Base-by-base conservation (phyloP, 2,888 invertebrate species). In the Cistogaster globosa region DNA sequence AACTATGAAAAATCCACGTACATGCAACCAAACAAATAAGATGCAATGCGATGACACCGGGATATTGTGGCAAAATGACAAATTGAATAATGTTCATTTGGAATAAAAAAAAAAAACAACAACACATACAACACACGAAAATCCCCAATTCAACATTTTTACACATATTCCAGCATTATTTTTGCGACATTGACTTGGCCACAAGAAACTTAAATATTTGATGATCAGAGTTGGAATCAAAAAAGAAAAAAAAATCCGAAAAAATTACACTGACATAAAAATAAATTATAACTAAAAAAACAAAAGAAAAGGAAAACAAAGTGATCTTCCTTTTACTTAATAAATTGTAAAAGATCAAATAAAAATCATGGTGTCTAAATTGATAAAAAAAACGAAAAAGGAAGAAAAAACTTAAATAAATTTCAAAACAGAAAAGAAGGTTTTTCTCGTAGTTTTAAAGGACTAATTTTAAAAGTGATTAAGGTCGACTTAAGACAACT, bases 41-140 rank as follows among this genome's bases (percentile, higher is more conserved):
- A 60, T 68, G 74, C 80, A 81, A 79, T 82, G 74, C 80, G 85
- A 82, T 82, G 85, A 85, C 82, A 85, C 67, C 60, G 77, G 78
- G 75, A 78, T 63, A 77, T 85, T 82, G 82, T 82, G 72, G 78
- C 85, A 82, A 85, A 85, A 68, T 81, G 72, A 85, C 84, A 81
- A 85, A 85, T 69, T 85, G 85, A 82, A 85, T 69, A 84, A 67
- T 84, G 67, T 84, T 84, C 63, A 55, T 68, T 81, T 83, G 72
- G 65, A 18, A 1, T 12, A 18, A 57, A 45, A 53, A 38, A 51
- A 58, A 48, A 74, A 68, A 67, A 57, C 14, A 32, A 1, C 9
- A 38, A 22, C 26, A 16, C 26, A 65, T 18, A 76, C 32, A 68
- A 68, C 12, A 62, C 65, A 83, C 45, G 65, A 63, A 69, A 72